These are phyloP conservation scores for Lymantria monacha DNA, from an alignment of 2,888 invertebrate species.

Conservation along the genomic window DNA sequence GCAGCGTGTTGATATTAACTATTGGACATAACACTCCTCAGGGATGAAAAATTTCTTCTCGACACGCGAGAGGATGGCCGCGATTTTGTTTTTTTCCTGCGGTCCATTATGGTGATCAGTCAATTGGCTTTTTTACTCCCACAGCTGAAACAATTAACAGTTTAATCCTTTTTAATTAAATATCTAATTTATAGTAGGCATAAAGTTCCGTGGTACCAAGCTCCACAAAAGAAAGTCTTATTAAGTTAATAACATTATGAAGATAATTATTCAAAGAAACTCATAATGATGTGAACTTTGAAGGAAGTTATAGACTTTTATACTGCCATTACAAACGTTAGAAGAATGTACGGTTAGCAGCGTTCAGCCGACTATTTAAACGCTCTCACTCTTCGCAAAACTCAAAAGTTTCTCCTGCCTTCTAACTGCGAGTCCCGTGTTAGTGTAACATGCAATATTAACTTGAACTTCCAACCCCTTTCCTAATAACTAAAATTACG, in stretches of 20 bases:
- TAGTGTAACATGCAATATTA: constrained; percentile 49
- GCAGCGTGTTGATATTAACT: too few relatives aligned
- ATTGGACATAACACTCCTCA: too few relatives aligned
- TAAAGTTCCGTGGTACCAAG: too few relatives aligned
- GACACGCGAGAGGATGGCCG: too few relatives aligned
- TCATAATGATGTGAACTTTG: background rate
- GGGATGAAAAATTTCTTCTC: too few relatives aligned
- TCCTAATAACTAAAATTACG: constrained; percentile 15
- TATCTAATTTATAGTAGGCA: too few relatives aligned
- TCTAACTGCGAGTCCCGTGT: constrained; percentile 65
- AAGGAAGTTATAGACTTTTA: constrained; percentile 23
- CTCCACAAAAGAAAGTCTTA: too few relatives aligned
- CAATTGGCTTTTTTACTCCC: too few relatives aligned
- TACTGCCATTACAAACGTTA: constrained; percentile 52
- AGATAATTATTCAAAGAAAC: background rate
- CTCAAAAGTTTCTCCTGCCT: constrained; percentile 74
- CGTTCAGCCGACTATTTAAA: constrained; percentile 73
- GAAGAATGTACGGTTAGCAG: constrained; percentile 74
- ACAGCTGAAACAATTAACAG: too few relatives aligned
- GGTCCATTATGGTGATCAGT: too few relatives aligned
- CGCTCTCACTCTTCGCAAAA: constrained; percentile 71
- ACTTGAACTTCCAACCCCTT: constrained; percentile 40
- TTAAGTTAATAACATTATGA: background rate
- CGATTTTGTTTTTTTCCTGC: too few relatives aligned
- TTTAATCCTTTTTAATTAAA: too few relatives aligned